Evolutionary conservation across 2,797 vertebrate species (phyloP).

Genomic region (Taenioides sp.): DNA sequence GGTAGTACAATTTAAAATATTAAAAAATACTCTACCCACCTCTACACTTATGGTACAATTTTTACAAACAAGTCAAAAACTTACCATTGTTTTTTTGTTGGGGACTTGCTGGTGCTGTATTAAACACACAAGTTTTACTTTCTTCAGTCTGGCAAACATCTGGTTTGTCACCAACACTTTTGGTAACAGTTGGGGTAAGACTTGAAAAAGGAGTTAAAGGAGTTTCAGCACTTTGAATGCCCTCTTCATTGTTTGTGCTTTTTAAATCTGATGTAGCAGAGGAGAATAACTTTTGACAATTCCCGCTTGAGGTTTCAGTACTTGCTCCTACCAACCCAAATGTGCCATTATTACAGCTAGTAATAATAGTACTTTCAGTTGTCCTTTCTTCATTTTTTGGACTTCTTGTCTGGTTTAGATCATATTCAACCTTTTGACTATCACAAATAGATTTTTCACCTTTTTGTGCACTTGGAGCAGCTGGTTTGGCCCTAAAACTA

Average conservation of each 20-base stretch:
- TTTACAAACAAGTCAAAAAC: not conserved
- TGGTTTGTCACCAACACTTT: not conserved
- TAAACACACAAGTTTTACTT: not conserved
- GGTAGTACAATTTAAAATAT: not conserved
- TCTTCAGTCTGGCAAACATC: not conserved
- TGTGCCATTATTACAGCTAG: too few species aligned
- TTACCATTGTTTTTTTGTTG: slow-evolving; percentile 34
- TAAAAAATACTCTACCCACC: not conserved
- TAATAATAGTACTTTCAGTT: too few species aligned
- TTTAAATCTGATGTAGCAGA: not conserved
- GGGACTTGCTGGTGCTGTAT: not conserved
- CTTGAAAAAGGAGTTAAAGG: not conserved
- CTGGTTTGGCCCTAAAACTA: too few species aligned
- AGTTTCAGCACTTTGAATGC: not conserved
- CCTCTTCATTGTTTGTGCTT: not conserved
- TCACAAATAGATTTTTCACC: too few species aligned
- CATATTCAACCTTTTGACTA: too few species aligned
- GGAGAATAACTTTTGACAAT: not conserved
- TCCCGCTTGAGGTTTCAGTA: too few species aligned
- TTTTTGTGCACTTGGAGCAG: too few species aligned
- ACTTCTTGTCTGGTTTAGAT: too few species aligned
- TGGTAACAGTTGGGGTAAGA: not conserved
- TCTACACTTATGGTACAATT: not conserved
- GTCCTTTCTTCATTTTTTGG: too few species aligned
- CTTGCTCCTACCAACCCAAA: too few species aligned